Percentiles rank a stretch among this genome's conserved stretches.
These are phyloP conservation scores for Synanthedon myopaeformis DNA, from an alignment of 2,888 invertebrate species.

Conservation along the genomic window DNA sequence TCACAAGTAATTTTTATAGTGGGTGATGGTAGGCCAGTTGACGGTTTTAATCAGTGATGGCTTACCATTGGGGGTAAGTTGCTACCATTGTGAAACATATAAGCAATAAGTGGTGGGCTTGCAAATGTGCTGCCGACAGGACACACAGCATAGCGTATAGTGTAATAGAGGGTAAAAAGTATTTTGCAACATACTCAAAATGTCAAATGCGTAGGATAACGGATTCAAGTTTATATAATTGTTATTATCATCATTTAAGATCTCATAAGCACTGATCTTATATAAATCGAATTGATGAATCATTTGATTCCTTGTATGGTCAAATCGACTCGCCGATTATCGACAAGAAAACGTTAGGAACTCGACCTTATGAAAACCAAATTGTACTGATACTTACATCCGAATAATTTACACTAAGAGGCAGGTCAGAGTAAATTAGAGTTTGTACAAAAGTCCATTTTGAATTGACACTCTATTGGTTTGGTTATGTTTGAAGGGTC, in stretches of 20 bases:
- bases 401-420: slow-evolving; percentile 1
- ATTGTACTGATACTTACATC: slow-evolving; percentile 6
- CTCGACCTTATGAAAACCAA: slow-evolving; percentile 21
- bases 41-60: too few relatives aligned
- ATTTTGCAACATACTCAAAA: too few relatives aligned
- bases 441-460: slow-evolving; percentile 2
- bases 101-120: too few relatives aligned
- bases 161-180: too few relatives aligned
- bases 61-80: too few relatives aligned
- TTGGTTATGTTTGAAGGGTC: neutral
- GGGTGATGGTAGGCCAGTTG: too few relatives aligned
- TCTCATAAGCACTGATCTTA: slow-evolving; percentile 12
- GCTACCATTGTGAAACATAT: too few relatives aligned
- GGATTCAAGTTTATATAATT: too few relatives aligned
- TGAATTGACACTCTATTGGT: neutral
- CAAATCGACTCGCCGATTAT: slow-evolving; percentile 32
- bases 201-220: too few relatives aligned
- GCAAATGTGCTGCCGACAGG: too few relatives aligned
- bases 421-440: slow-evolving; percentile 16
- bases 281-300: slow-evolving; percentile 24
- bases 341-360: slow-evolving; percentile 23
- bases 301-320: slow-evolving; percentile 38
- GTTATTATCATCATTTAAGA: slow-evolving; percentile 5
- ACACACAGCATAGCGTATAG: too few relatives aligned
- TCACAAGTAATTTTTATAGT: too few relatives aligned